phyloP scores from a whole-genome alignment of 2,888 invertebrate genomes.

The Polydesmus complanatus region DNA sequence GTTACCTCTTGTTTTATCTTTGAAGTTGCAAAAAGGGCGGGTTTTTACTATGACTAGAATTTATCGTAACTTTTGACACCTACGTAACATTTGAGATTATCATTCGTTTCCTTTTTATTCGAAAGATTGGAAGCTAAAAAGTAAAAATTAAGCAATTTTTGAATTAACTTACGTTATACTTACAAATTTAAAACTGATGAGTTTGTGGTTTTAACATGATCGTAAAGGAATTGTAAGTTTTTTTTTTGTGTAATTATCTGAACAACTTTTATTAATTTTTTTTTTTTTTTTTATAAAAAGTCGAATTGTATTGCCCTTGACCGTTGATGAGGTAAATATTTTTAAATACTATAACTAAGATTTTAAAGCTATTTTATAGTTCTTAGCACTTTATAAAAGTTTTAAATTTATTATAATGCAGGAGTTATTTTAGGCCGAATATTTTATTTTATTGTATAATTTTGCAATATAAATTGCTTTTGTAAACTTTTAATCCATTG shows the following conservation, averaged over 20 bases:
- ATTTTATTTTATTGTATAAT: no score
- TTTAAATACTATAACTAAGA: not conserved
- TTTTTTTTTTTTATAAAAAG: no score
- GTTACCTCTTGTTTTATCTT: no score
- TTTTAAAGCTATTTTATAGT: no score
- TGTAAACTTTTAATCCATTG: no score
- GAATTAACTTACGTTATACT: no score
- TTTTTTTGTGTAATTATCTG: not conserved
- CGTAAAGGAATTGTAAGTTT: not conserved
- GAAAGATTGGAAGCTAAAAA: no score
- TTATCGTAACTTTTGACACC: not conserved
- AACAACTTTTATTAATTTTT: no score
- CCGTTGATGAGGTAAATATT: not conserved
- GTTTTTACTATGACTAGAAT: not conserved
- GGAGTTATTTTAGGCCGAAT: not conserved
- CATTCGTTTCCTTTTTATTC: not conserved
- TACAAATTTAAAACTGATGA: no score
- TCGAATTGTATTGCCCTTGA: not conserved
- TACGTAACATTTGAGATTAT: not conserved
- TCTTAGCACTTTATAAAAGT: no score
- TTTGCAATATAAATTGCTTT: no score
- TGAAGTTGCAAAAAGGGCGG: slow-evolving; percentile 30
- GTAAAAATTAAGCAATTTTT: no score
- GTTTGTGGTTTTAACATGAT: not conserved
- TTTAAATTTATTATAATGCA: not conserved